Evolutionary conservation across 2,113 vertebrate species (phyloP).

Genomic region (Actenoides hombroni): DNA sequence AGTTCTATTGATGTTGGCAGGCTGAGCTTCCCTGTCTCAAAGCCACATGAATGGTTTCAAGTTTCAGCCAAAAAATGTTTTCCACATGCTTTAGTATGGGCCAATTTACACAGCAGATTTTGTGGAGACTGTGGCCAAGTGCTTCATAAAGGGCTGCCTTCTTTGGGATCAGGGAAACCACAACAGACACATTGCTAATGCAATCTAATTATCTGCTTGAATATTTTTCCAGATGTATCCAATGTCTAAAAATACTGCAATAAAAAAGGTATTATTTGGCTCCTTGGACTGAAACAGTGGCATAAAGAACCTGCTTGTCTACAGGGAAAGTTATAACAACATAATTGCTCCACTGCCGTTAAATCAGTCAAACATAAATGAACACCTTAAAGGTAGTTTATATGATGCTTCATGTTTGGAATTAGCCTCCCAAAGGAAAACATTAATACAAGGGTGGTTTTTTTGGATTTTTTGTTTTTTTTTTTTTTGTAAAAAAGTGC

Average conservation of each 20-base stretch:
- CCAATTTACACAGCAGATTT: constrained; percentile 85
- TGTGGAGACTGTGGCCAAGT: constrained; percentile 77
- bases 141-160: constrained; percentile 82
- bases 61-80: constrained; percentile 86
- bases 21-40: constrained; percentile 79
- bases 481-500: background rate
- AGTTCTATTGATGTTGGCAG: constrained; percentile 90
- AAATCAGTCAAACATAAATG: constrained; percentile 70
- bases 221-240: constrained; percentile 86
- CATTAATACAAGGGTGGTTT: background rate
- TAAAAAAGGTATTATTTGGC: constrained; percentile 81
- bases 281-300: constrained; percentile 74
- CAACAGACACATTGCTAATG: constrained; percentile 84
- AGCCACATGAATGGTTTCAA: constrained; percentile 87
- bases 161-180: constrained; percentile 80
- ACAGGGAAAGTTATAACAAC: constrained; percentile 65
- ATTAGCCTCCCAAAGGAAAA: constrained; percentile 30
- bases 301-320: constrained; percentile 78
- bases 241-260: constrained; percentile 82
- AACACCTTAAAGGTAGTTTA: constrained; percentile 15
- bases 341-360: constrained; percentile 61
- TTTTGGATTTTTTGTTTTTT: background rate
- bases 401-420: constrained; percentile 38
- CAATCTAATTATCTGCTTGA: constrained; percentile 85
- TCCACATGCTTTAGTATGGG: constrained; percentile 84